phyloP scores from a whole-genome alignment of 2,888 invertebrate species.

The Crematogaster levior region DNA sequence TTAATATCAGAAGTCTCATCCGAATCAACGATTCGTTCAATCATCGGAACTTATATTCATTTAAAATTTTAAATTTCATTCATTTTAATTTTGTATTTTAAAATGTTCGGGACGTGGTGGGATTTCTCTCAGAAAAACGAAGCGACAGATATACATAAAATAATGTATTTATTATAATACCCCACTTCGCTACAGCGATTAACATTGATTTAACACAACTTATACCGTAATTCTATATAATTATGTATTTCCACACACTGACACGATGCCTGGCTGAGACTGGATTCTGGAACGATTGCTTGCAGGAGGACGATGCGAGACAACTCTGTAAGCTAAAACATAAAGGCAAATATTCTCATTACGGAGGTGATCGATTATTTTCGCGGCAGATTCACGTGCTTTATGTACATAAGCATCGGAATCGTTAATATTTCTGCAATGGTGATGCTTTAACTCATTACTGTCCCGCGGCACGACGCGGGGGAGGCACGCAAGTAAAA shows the following conservation, averaged over 20 bases:
- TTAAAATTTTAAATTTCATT: too few relatives aligned
- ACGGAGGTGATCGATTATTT: neutral
- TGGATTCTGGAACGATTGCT: slow-evolving; percentile 72
- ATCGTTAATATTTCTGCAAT: slow-evolving; percentile 12
- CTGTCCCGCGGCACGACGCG: slow-evolving; percentile 9
- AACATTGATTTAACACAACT: slow-evolving; percentile 80
- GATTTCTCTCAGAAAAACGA: neutral
- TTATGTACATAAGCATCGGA: neutral
- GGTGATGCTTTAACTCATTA: slow-evolving; percentile 25
- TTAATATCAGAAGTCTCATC: neutral
- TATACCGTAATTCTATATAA: slow-evolving; percentile 77
- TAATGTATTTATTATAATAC: slow-evolving; percentile 83
- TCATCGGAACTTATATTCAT: neutral
- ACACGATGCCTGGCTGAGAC: slow-evolving; percentile 74
- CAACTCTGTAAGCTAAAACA: slow-evolving; percentile 77
- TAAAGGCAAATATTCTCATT: slow-evolving; percentile 62
- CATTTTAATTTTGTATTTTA: too few relatives aligned
- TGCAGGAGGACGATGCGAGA: slow-evolving; percentile 73
- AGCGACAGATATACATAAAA: slow-evolving; percentile 76
- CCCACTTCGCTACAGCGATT: slow-evolving; percentile 81
- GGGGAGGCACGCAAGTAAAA: slow-evolving; percentile 23
- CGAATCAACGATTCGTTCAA: neutral
- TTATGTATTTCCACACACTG: slow-evolving; percentile 75
- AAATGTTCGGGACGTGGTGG: neutral
- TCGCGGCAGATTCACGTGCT: neutral